Percentiles rank a stretch among this genome's conserved stretches.
Conservation (phyloP, 2,797 vertebrate genomes). For the Eutrigla gurnardus region DNA sequence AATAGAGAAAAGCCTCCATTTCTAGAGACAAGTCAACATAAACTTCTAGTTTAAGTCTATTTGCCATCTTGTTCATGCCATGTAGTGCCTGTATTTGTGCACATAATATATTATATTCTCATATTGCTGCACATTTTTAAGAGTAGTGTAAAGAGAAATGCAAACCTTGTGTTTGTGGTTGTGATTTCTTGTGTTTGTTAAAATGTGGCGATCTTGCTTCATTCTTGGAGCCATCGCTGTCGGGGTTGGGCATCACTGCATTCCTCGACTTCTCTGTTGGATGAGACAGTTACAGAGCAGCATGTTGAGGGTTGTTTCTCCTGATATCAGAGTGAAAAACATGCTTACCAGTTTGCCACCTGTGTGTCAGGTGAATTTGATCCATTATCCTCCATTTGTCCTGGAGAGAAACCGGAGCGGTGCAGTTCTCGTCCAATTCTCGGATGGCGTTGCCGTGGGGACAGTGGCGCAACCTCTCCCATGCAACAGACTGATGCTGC, state of each 20-base stretch:
- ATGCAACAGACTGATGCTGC: constrained; percentile 24
- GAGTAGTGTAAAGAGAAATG: neutral
- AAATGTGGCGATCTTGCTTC: constrained; percentile 62
- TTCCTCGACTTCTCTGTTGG: constrained; percentile 70
- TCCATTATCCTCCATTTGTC: constrained; percentile 63
- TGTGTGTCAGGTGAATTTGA: constrained; percentile 44
- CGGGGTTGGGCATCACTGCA: constrained; percentile 20
- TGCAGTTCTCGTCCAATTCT: constrained; percentile 70
- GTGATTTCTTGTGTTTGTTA: constrained; percentile 70
- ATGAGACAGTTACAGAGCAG: neutral
- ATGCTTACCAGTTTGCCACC: constrained; percentile 63
- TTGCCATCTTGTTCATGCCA: neutral
- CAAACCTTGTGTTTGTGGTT: constrained; percentile 77
- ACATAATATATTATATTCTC: neutral
- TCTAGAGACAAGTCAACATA: neutral
- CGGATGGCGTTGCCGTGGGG: constrained; percentile 55
- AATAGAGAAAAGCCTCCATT: neutral
- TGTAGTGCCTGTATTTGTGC: neutral
- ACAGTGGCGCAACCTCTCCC: constrained; percentile 51
- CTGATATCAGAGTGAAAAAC: neutral
- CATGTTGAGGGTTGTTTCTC: no score
- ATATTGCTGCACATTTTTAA: neutral
- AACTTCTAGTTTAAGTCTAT: neutral
- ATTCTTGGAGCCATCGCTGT: constrained; percentile 56
- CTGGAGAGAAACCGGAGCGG: neutral